These are phyloP conservation scores for Drepanosiphum platanoidis DNA, from an alignment of 2,888 invertebrate genomes.

Conservation along the genomic window DNA sequence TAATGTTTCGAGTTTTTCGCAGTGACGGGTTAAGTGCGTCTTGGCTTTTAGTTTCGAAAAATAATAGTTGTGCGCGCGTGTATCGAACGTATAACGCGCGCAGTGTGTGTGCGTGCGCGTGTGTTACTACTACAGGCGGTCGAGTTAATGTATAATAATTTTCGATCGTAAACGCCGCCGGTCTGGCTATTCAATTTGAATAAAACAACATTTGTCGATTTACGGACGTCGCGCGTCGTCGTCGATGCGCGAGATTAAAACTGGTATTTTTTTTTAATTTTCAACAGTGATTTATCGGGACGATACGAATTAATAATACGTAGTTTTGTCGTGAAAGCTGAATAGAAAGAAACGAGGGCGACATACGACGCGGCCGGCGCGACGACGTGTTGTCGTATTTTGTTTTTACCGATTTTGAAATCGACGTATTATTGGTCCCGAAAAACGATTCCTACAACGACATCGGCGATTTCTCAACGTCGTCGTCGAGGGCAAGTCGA, in stretches of 20 bases:
- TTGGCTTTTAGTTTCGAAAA: slow-evolving; percentile 53
- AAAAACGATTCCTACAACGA: no score
- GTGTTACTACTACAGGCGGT: not conserved
- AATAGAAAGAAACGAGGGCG: no score
- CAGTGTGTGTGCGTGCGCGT: no score
- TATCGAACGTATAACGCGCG: not conserved
- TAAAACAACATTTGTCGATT: slow-evolving; percentile 59
- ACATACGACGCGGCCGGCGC: no score
- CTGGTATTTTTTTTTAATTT: slow-evolving; percentile 51
- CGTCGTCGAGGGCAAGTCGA: no score
- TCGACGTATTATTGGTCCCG: no score
- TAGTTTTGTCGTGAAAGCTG: no score
- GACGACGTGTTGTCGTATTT: no score
- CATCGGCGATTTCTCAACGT: no score
- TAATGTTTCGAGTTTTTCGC: slow-evolving; percentile 52
- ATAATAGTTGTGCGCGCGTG: slow-evolving; percentile 25
- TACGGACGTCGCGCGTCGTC: slow-evolving; percentile 26
- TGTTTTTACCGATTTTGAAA: no score
- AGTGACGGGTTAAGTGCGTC: slow-evolving; percentile 44
- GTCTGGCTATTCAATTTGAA: slow-evolving; percentile 41
- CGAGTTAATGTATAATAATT: slow-evolving; percentile 13
- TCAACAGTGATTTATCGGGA: slow-evolving; percentile 30
- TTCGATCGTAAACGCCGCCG: slow-evolving; percentile 11
- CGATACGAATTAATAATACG: no score
- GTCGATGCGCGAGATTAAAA: slow-evolving; percentile 29